phyloP scores from a whole-genome alignment of 2,113 vertebrate species.

The Cynopterus brachyotis region DNA sequence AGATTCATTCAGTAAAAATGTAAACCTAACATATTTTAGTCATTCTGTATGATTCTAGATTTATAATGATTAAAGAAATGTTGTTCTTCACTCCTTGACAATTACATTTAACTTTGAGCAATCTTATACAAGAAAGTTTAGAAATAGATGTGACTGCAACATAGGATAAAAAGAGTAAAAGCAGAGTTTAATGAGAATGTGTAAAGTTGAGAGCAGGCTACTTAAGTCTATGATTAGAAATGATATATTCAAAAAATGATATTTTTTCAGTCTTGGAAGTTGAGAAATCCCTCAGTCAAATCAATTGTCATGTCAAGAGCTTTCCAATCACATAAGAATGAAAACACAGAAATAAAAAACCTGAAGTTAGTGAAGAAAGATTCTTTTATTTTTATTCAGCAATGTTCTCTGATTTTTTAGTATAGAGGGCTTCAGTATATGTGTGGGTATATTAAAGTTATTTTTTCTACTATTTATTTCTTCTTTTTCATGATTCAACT shows the following conservation, averaged over 20 bases:
- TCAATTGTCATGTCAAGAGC: not conserved
- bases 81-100: not conserved
- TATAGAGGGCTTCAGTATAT: not conserved
- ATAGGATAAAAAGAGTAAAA: not conserved
- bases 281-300: not conserved
- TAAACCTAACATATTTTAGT: not conserved
- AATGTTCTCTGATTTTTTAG: not conserved
- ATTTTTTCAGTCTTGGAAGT: not conserved
- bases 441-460: not conserved
- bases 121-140: not conserved
- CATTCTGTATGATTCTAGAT: not conserved
- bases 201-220: not conserved
- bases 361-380: not conserved
- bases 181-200: not conserved
- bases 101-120: not conserved
- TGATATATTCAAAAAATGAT: not conserved
- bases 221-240: not conserved
- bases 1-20: not conserved
- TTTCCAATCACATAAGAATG: not conserved
- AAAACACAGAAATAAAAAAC: not conserved
- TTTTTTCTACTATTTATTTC: not conserved
- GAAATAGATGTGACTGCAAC: not conserved
- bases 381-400: not conserved
- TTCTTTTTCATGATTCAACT: not conserved
- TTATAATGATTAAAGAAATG: not conserved